phyloP scores from a whole-genome alignment of 1,140 invertebrate genomes.

The Stegodyphus mimosarum region DNA sequence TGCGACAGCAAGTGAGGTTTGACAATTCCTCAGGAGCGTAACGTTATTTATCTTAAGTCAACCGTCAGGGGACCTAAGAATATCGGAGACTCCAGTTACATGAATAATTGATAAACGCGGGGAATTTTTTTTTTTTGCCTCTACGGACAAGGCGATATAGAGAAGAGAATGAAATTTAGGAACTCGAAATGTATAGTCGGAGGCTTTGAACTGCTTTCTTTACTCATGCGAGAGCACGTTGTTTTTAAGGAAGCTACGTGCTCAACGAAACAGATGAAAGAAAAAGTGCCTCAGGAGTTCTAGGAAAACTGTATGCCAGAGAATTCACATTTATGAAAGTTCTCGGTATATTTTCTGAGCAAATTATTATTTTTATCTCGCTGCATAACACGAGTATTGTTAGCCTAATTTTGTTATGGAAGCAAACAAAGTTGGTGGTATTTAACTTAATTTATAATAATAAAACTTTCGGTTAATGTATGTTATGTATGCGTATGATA shows the following conservation, averaged over 20 bases:
- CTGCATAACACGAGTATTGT: too few species aligned
- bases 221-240: neutral
- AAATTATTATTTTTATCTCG: too few species aligned
- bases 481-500: too few species aligned
- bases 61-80: neutral
- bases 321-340: too few species aligned
- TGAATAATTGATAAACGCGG: conserved; percentile 44
- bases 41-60: conserved; percentile 44
- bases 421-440: too few species aligned
- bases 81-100: conserved; percentile 23
- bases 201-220: too few species aligned
- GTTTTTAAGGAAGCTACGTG: neutral
- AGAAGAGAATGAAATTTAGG: conserved; percentile 30
- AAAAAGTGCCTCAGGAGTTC: neutral
- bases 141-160: conserved; percentile 1
- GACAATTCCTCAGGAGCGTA: conserved; percentile 36
- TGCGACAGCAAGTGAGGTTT: conserved; percentile 24
- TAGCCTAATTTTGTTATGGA: too few species aligned
- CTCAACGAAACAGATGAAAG: neutral
- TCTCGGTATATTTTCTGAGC: too few species aligned
- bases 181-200: neutral
- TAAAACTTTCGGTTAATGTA: too few species aligned
- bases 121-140: conserved; percentile 20
- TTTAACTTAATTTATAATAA: too few species aligned
- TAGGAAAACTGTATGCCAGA: neutral